phyloP scores from a whole-genome alignment of 2,113 vertebrate genomes.

The Toxostoma redivivum region DNA sequence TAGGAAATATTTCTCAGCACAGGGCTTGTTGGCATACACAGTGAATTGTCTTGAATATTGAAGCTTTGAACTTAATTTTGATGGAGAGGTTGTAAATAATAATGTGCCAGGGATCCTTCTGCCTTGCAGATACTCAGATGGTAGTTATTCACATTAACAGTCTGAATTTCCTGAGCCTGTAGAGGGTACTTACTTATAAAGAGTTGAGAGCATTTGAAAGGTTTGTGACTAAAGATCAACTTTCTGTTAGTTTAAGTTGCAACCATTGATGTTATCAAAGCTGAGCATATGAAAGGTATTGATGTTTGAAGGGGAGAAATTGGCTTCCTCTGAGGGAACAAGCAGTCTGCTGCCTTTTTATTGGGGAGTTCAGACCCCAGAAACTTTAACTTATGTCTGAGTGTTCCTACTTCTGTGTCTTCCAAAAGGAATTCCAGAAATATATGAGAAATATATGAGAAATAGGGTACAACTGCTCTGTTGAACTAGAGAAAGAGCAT shows the following conservation, averaged over 20 bases:
- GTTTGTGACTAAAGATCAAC: neutral
- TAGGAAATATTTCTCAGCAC: neutral
- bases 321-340: neutral
- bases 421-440: neutral
- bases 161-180: neutral
- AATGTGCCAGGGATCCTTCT: neutral
- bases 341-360: neutral
- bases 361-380: neutral
- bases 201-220: neutral
- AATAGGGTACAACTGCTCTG: neutral
- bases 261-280: neutral
- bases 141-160: neutral
- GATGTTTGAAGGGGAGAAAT: neutral
- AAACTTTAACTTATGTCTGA: neutral
- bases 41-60: neutral
- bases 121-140: neutral
- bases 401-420: neutral
- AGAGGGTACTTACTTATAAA: neutral
- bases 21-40: neutral
- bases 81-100: neutral
- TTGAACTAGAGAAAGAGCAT: neutral
- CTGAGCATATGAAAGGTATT: neutral
- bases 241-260: neutral
- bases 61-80: neutral
- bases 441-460: neutral